Conservation (phyloP, 37 sponge, comb jelly and placozoan genomes). For the Mnemiopsis leidyi region DNA sequence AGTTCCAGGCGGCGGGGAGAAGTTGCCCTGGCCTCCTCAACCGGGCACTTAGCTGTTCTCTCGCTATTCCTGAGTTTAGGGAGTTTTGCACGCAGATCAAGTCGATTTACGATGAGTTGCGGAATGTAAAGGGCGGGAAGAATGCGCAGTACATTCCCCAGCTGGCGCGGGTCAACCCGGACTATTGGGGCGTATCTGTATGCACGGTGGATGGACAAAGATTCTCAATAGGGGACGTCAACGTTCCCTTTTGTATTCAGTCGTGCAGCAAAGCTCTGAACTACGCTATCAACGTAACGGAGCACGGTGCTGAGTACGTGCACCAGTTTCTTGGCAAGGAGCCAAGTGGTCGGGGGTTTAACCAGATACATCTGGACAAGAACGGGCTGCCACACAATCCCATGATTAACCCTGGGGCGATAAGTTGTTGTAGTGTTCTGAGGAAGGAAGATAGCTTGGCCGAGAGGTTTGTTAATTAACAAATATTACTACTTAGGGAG, state of each 20-base stretch:
- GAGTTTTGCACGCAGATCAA: not conserved
- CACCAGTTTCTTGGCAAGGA: conserved; percentile 66
- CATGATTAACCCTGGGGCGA: conserved; percentile 65
- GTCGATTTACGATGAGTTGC: not conserved
- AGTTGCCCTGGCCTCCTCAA: not conserved
- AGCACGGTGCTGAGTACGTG: conserved; percentile 52
- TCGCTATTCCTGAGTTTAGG: not conserved
- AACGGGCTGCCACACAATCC: conserved; percentile 68
- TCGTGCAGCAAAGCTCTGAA: conserved; percentile 66
- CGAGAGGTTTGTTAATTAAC: conserved; percentile 40
- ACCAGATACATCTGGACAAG: conserved; percentile 25
- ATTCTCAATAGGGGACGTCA: conserved; percentile 64
- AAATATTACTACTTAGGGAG: too few relatives aligned
- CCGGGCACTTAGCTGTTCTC: not conserved
- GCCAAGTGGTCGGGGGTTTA: conserved; percentile 41
- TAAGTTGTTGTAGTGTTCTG: not conserved
- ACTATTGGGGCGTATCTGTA: conserved; percentile 72
- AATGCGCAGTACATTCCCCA: conserved; percentile 81
- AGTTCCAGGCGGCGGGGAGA: not conserved
- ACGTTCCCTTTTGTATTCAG: conserved; percentile 42
- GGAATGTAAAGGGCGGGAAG: not conserved
- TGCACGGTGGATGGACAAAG: conserved; percentile 85
- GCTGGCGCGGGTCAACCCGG: conserved; percentile 71
- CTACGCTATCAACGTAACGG: conserved; percentile 43
- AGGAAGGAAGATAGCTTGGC: conserved; percentile 24